A percentile compares a stretch with the other conserved stretches of the same genome.
phyloP scores from a whole-genome alignment of 2,113 vertebrate genomes.

The Nestor notabilis region DNA sequence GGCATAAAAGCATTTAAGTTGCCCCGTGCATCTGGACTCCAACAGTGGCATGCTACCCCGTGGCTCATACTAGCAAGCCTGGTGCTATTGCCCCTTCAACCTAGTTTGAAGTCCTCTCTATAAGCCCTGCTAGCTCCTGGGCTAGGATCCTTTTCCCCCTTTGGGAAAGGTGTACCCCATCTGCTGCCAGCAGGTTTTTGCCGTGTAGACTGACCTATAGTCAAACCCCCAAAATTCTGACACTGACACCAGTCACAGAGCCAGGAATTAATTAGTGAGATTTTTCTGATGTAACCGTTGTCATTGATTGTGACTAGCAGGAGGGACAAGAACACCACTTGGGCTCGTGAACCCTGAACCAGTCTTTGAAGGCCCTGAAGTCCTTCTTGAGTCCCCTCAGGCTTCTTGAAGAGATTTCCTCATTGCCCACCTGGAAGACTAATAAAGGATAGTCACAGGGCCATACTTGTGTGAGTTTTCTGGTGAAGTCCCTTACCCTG shows the following conservation, averaged over 20 bases:
- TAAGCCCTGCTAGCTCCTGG: not conserved
- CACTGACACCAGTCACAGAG: not conserved
- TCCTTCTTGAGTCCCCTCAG: not conserved
- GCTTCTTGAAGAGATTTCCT: not conserved
- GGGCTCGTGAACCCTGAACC: not conserved
- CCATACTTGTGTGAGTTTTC: not conserved
- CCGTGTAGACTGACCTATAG: too few species aligned
- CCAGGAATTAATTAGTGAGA: not conserved
- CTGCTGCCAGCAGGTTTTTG: not conserved
- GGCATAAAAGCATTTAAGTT: not conserved
- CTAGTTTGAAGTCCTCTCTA: not conserved
- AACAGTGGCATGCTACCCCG: not conserved
- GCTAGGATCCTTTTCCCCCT: not conserved
- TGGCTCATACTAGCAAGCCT: not conserved
- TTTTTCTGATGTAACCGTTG: not conserved
- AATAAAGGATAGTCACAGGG: not conserved
- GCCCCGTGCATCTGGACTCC: not conserved
- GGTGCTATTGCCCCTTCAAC: not conserved
- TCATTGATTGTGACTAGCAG: not conserved
- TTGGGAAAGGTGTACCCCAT: not conserved
- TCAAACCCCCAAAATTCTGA: not conserved
- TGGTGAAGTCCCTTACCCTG: not conserved
- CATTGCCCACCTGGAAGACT: not conserved
- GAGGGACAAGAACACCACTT: not conserved
- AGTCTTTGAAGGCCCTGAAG: not conserved